Evolutionary conservation across 2,113 vertebrate genomes (phyloP).

Genomic region (Tragelaphus scriptus): DNA sequence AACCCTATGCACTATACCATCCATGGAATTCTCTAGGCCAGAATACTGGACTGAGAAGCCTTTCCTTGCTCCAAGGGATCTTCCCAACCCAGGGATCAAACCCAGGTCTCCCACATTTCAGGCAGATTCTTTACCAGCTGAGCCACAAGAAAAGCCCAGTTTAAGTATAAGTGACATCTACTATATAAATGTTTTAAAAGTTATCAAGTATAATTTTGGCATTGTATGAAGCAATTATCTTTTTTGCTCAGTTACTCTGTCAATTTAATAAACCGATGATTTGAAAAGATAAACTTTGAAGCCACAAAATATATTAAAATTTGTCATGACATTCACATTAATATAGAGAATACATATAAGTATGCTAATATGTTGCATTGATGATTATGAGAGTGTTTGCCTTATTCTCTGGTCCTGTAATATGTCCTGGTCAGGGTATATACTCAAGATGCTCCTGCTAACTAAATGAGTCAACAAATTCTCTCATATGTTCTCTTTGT

Average conservation of each 20-base stretch:
- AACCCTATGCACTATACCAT: not conserved
- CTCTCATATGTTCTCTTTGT: not conserved
- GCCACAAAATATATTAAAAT: not conserved
- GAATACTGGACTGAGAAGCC: not conserved
- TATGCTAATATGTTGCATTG: not conserved
- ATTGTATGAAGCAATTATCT: not conserved
- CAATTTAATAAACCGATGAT: not conserved
- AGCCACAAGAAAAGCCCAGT: not conserved
- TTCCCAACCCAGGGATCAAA: not conserved
- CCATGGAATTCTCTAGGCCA: not conserved
- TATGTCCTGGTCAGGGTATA: not conserved
- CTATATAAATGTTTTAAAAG: not conserved
- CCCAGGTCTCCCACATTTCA: not conserved
- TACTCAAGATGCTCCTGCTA: not conserved
- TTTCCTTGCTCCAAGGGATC: not conserved
- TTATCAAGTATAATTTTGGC: not conserved
- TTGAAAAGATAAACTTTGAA: not conserved
- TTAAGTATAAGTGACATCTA: not conserved
- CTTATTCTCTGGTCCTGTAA: not conserved
- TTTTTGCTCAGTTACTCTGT: not conserved
- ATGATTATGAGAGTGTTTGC: not conserved
- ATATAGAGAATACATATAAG: not conserved
- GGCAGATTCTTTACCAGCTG: not conserved
- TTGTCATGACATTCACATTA: not conserved
- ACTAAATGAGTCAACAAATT: not conserved